phyloP scores from a whole-genome alignment of 1,140 invertebrate species.

The Potamilus streckersoni region DNA sequence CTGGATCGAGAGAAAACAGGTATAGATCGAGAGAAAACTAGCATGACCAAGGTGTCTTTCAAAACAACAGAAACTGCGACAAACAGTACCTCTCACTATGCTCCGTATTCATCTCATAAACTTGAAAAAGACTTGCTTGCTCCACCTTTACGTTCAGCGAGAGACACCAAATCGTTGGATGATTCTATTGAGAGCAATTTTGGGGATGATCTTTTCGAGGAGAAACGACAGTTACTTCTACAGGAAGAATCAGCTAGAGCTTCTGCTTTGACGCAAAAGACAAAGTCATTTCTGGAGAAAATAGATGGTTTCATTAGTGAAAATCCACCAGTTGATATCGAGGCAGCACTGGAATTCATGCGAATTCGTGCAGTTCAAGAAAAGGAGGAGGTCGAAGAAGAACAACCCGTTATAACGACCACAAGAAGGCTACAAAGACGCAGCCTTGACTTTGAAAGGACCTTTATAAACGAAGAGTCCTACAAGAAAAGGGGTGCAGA shows the following conservation, averaged over 20 bases:
- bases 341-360: slow-evolving; percentile 10
- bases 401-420: slow-evolving; percentile 5
- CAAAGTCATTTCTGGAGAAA: slow-evolving; percentile 47
- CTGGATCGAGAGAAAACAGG: slow-evolving; percentile 12
- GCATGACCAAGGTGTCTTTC: slow-evolving; percentile 5
- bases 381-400: slow-evolving; percentile 24
- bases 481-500: slow-evolving; percentile 43
- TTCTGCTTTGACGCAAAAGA: slow-evolving; percentile 40
- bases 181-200: slow-evolving; percentile 51
- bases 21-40: background rate
- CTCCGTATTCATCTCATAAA: slow-evolving; percentile 34
- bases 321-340: slow-evolving; percentile 32
- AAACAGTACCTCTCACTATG: slow-evolving; percentile 3
- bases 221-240: slow-evolving; percentile 50
- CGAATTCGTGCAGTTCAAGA: background rate
- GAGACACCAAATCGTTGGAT: slow-evolving; percentile 25
- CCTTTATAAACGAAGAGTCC: slow-evolving; percentile 45
- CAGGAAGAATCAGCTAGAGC: slow-evolving; percentile 45
- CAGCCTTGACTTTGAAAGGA: slow-evolving; percentile 36
- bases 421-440: slow-evolving; percentile 25
- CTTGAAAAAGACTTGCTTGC: slow-evolving; percentile 39
- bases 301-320: slow-evolving; percentile 49
- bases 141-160: slow-evolving; percentile 4
- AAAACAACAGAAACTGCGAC: slow-evolving; percentile 17
- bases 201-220: slow-evolving; percentile 49